Evolutionary conservation across 53 echinoderm and acorn worm species (phyloP).

Genomic region (Mesocentrotus franciscanus): DNA sequence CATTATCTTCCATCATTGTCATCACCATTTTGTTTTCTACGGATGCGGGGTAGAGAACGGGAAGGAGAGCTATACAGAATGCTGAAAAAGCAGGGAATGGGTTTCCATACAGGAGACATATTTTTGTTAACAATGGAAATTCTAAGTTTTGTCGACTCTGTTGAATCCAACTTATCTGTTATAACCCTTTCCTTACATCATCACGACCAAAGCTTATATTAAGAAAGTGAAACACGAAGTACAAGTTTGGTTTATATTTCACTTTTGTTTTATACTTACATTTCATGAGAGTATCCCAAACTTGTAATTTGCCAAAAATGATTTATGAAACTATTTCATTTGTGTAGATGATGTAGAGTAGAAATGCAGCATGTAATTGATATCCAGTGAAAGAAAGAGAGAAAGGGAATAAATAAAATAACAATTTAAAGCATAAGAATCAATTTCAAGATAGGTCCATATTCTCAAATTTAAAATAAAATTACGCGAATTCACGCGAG

Average conservation of each 20-base stretch:
- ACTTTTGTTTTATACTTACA: not conserved
- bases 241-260: not conserved
- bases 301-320: not conserved
- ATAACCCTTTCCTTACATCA: not conserved
- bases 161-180: no score
- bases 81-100: no score
- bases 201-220: not conserved
- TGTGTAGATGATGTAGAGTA: not conserved
- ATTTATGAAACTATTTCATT: not conserved
- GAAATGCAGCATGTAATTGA: not conserved
- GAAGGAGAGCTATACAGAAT: no score
- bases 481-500: not conserved
- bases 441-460: not conserved
- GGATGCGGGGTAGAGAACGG: no score
- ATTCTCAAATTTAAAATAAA: not conserved
- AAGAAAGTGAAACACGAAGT: not conserved
- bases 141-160: no score
- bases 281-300: conserved; percentile 15
- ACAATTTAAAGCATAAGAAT: not conserved
- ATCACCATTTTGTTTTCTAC: no score
- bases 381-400: not conserved
- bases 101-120: no score
- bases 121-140: no score
- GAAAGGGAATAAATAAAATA: not conserved
- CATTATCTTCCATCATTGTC: no score